Conservation (phyloP, 2,888 invertebrate species). For the Toxonevra muliebris region DNA sequence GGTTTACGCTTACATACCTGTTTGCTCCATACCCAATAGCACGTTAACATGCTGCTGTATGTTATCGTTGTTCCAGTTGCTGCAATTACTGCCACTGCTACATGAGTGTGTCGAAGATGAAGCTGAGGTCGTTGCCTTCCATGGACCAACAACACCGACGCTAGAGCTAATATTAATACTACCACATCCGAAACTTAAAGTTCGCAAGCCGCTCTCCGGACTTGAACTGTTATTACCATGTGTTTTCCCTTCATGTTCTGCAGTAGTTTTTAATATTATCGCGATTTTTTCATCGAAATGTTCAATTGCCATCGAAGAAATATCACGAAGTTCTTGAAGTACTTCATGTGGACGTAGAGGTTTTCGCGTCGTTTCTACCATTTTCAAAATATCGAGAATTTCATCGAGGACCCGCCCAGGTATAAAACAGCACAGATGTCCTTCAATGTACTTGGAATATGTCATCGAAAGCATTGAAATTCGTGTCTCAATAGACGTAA, state of each 20-base stretch:
- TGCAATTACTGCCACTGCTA: slow-evolving; percentile 6
- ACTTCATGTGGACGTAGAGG: slow-evolving; percentile 84
- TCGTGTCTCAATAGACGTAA: slow-evolving; percentile 89
- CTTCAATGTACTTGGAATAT: slow-evolving; percentile 84
- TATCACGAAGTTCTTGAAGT: slow-evolving; percentile 87
- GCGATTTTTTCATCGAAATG: slow-evolving; percentile 91
- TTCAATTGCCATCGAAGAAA: slow-evolving; percentile 90
- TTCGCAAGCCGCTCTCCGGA: slow-evolving; percentile 38
- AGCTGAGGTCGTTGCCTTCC: slow-evolving; percentile 17
- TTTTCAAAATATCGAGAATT: slow-evolving; percentile 76
- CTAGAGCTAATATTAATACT: slow-evolving; percentile 49
- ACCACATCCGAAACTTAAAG: slow-evolving; percentile 42
- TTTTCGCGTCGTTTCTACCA: slow-evolving; percentile 73
- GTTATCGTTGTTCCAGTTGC: slow-evolving; percentile 33
- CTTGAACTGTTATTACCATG: slow-evolving; percentile 33
- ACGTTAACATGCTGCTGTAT: slow-evolving; percentile 41
- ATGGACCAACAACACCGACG: slow-evolving; percentile 30
- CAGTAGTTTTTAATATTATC: slow-evolving; percentile 45
- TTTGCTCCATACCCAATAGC: slow-evolving; percentile 35
- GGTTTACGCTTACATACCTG: neutral
- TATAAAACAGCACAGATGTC: slow-evolving; percentile 87
- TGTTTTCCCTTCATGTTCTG: slow-evolving; percentile 20
- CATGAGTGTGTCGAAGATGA: too few species aligned
- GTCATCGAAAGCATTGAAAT: slow-evolving; percentile 94
- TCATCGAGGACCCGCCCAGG: slow-evolving; percentile 95